Percentiles rank a stretch among this genome's conserved stretches.
These are phyloP conservation scores for Leucozona laternaria DNA, from an alignment of 2,888 invertebrate genomes.

Conservation along the genomic window DNA sequence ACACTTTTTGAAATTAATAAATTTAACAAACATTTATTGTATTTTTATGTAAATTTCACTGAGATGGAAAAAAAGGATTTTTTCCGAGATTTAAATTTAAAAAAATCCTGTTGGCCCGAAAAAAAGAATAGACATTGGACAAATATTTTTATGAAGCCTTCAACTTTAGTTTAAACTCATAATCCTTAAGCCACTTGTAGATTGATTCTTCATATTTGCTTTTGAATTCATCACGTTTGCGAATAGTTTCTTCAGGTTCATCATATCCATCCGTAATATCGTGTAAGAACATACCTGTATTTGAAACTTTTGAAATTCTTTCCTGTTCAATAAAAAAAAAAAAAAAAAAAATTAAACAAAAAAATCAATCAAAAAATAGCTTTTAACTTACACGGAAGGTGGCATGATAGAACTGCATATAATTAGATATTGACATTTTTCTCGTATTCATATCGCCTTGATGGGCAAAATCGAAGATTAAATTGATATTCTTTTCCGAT, in stretches of 20 bases:
- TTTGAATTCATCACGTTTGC: slow-evolving; percentile 43
- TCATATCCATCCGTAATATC: background rate
- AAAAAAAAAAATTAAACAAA: background rate
- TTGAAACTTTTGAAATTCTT: slow-evolving; percentile 28
- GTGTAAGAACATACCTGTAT: too few species aligned
- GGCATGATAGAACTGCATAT: background rate
- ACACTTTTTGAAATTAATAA: too few species aligned
- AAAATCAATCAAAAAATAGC: background rate
- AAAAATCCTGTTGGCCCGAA: too few species aligned
- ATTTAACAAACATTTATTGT: too few species aligned
- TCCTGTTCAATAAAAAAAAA: background rate
- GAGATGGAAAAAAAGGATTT: too few species aligned
- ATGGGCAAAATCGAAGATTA: slow-evolving; percentile 78
- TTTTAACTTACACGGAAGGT: background rate
- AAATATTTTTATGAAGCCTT: too few species aligned
- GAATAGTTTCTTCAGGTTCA: background rate
- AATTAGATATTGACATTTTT: background rate
- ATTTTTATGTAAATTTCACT: too few species aligned
- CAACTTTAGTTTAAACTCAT: background rate
- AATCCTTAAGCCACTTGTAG: slow-evolving; percentile 34
- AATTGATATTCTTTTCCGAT: slow-evolving; percentile 77
- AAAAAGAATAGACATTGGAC: too few species aligned
- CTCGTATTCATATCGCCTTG: background rate
- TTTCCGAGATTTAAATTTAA: too few species aligned
- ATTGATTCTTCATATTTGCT: slow-evolving; percentile 32